Conservation (phyloP, 2,888 invertebrate species). For the Epirrhoe tristata region DNA sequence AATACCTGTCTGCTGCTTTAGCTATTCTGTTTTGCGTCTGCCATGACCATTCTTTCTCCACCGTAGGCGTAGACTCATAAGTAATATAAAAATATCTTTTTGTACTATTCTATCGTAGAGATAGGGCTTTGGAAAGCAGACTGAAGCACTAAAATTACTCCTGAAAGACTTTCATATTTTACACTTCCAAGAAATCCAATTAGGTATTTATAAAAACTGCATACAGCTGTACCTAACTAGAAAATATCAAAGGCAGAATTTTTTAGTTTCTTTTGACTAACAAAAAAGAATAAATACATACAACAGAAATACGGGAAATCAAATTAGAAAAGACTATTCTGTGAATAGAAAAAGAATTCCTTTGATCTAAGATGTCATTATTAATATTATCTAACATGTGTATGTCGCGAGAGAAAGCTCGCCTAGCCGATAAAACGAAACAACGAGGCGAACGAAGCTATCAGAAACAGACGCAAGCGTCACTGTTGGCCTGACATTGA, state of each 20-base stretch:
- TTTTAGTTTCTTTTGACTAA: constrained; percentile 9
- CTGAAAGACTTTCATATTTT: neutral
- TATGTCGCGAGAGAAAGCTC: constrained; percentile 54
- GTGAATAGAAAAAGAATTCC: constrained; percentile 43
- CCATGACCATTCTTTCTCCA: too few species aligned
- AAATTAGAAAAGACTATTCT: constrained; percentile 29
- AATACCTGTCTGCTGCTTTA: neutral
- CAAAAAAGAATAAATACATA: neutral
- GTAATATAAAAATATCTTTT: too few species aligned
- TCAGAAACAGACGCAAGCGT: constrained; percentile 75
- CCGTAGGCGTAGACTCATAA: too few species aligned
- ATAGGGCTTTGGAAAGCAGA: too few species aligned
- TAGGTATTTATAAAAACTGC: neutral
- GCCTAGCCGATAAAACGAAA: constrained; percentile 73
- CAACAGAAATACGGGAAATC: constrained; percentile 3
- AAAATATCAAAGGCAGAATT: neutral
- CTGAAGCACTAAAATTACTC: too few species aligned
- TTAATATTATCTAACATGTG: constrained; percentile 42
- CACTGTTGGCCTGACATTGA: constrained; percentile 74
- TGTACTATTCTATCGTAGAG: too few species aligned
- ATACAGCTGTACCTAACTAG: neutral
- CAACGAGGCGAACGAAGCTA: constrained; percentile 70
- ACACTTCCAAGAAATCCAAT: neutral
- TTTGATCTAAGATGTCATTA: constrained; percentile 40
- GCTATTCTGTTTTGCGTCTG: neutral